A percentile compares a stretch with the other conserved stretches of the same genome.
phyloP scores from a whole-genome alignment of 2,888 invertebrate species.

The Bombyx huttoni region DNA sequence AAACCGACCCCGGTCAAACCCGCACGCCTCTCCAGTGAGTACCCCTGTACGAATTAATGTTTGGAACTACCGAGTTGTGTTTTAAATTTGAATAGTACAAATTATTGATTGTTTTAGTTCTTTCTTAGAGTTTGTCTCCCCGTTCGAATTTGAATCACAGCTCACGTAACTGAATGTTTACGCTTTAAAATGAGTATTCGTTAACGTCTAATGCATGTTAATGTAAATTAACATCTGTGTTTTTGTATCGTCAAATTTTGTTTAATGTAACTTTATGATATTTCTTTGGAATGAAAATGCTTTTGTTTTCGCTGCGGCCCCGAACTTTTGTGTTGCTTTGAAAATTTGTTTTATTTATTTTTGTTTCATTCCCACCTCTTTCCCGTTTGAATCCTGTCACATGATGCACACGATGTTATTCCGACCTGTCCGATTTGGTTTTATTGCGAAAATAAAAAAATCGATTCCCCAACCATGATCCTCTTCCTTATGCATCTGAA shows the following conservation, averaged over 20 bases:
- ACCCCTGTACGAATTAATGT: background rate
- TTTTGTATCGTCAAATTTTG: conserved; percentile 30
- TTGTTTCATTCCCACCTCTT: conserved; percentile 28
- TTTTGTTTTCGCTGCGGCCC: conserved; percentile 56
- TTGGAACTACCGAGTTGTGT: conserved; percentile 6
- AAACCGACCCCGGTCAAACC: conserved; percentile 60
- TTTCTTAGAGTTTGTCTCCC: background rate
- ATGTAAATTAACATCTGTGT: conserved; percentile 35
- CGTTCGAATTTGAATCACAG: conserved; percentile 13
- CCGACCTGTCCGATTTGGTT: no score
- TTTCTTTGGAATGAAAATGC: conserved; percentile 34
- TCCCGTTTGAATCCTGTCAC: conserved; percentile 2
- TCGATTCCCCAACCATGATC: background rate
- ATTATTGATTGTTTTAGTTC: background rate
- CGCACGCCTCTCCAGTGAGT: conserved; percentile 62
- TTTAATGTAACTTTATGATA: conserved; percentile 5
- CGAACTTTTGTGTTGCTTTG: conserved; percentile 63
- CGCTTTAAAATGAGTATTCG: conserved; percentile 7
- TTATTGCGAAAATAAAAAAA: background rate
- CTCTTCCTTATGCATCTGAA: conserved; percentile 4
- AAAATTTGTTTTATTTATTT: conserved; percentile 51
- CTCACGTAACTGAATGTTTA: conserved; percentile 6
- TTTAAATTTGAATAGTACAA: conserved; percentile 14
- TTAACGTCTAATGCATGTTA: conserved; percentile 22
- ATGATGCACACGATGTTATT: no score